Evolutionary conservation across 2,888 invertebrate species (phyloP).

Genomic region (Hoplodrina blanda): DNA sequence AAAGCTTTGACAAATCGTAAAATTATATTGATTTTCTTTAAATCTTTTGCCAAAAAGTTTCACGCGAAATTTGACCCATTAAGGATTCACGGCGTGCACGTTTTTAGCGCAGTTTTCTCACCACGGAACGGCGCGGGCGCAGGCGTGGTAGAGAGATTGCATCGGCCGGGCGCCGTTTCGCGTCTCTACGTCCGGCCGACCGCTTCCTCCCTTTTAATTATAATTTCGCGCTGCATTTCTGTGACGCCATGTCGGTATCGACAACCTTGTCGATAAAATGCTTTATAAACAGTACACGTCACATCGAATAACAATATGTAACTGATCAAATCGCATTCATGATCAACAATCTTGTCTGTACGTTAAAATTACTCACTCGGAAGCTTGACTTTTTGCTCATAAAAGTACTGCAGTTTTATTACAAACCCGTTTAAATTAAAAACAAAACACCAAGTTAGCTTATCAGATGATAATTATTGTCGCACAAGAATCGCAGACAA

Average conservation of each 20-base stretch:
- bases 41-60: conserved; percentile 58
- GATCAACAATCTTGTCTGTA: conserved; percentile 38
- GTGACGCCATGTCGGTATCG: conserved; percentile 65
- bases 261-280: conserved; percentile 58
- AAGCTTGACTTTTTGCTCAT: conserved; percentile 35
- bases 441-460: conserved; percentile 48
- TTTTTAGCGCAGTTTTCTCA: conserved; percentile 82
- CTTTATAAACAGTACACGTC: conserved; percentile 64
- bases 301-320: conserved; percentile 59
- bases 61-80: conserved; percentile 77
- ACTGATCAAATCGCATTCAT: conserved; percentile 52
- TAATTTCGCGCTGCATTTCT: conserved; percentile 81
- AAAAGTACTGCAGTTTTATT: conserved; percentile 32
- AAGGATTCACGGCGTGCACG: conserved; percentile 79
- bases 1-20: neutral
- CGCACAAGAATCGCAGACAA: conserved; percentile 64
- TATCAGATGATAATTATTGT: conserved; percentile 56
- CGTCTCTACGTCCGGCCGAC: conserved; percentile 81
- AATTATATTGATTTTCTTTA: conserved; percentile 17
- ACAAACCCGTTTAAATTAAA: conserved; percentile 44
- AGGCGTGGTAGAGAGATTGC: conserved; percentile 79
- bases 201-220: conserved; percentile 88
- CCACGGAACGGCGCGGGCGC: conserved; percentile 68
- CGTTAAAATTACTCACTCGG: conserved; percentile 34
- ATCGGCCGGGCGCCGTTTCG: conserved; percentile 83